phyloP scores from a whole-genome alignment of 2,888 invertebrate species.

The Lamproptera curius region DNA sequence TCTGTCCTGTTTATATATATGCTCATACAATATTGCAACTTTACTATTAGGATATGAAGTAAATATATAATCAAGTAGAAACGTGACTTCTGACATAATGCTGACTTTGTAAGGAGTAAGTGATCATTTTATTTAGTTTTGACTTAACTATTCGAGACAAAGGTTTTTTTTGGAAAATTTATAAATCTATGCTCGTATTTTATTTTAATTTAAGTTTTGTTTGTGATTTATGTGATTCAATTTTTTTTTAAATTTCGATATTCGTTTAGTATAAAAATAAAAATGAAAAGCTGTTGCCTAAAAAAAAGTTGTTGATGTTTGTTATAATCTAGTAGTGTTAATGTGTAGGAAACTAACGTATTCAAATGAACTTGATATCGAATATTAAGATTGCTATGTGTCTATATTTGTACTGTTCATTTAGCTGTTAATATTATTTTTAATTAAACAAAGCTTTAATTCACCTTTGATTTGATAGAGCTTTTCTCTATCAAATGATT shows the following conservation, averaged over 20 bases:
- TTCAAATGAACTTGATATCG: background rate
- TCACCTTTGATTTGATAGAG: background rate
- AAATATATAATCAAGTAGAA: conserved; percentile 7
- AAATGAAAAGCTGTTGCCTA: background rate
- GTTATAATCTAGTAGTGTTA: conserved; percentile 5
- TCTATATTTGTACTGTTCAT: no score
- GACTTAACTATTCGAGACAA: no score
- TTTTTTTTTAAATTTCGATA: no score
- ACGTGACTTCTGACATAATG: no score
- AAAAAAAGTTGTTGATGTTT: conserved; percentile 5
- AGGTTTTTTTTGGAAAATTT: no score
- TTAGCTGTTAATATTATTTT: background rate
- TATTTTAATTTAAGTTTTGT: no score
- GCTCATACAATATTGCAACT: conserved; percentile 7
- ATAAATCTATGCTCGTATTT: no score
- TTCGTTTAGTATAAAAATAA: no score
- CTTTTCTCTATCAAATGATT: background rate
- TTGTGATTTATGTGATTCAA: no score
- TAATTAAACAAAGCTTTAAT: background rate
- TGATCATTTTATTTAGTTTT: no score
- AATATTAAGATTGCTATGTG: background rate
- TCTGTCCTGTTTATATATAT: conserved; percentile 7
- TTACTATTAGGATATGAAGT: conserved; percentile 11
- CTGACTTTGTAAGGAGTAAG: no score
- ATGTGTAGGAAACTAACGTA: background rate